A percentile compares a stretch with the other conserved stretches of the same genome.
Conservation (phyloP, 2,113 vertebrate species). For the Prolemur simus region DNA sequence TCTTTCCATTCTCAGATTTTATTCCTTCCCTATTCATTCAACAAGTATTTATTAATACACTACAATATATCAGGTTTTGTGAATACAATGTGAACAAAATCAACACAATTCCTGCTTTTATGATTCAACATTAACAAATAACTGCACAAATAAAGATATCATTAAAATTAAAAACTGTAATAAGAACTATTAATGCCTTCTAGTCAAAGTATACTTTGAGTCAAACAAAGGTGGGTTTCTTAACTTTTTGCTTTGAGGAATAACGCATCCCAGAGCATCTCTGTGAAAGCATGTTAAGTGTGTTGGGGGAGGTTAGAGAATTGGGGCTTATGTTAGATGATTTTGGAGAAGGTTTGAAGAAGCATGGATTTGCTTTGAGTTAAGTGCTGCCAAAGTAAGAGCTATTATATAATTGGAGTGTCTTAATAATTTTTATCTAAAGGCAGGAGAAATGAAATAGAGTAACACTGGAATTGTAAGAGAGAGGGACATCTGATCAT, state of each 20-base stretch:
- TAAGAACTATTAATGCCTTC: background rate
- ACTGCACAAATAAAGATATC: background rate
- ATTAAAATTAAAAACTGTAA: background rate
- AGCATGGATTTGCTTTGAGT: background rate
- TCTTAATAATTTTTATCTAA: background rate
- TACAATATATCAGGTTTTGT: background rate
- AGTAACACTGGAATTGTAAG: background rate
- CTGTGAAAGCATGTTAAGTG: fast-evolving
- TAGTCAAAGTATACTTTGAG: background rate
- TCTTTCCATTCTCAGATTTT: background rate
- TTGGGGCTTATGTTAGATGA: background rate
- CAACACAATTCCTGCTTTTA: background rate
- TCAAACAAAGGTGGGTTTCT: background rate
- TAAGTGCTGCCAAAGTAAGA: background rate
- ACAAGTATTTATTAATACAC: background rate
- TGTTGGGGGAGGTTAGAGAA: background rate
- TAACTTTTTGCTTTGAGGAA: background rate
- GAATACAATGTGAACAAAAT: background rate
- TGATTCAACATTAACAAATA: background rate
- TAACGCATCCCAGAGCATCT: background rate
- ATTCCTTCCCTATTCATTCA: background rate
- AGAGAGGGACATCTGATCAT: fast-evolving
- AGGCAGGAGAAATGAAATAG: background rate
- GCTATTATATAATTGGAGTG: background rate
- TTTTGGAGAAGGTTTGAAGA: background rate